Evolutionary conservation across 2,113 vertebrate genomes (phyloP).

Genomic region (Aix galericulata): DNA sequence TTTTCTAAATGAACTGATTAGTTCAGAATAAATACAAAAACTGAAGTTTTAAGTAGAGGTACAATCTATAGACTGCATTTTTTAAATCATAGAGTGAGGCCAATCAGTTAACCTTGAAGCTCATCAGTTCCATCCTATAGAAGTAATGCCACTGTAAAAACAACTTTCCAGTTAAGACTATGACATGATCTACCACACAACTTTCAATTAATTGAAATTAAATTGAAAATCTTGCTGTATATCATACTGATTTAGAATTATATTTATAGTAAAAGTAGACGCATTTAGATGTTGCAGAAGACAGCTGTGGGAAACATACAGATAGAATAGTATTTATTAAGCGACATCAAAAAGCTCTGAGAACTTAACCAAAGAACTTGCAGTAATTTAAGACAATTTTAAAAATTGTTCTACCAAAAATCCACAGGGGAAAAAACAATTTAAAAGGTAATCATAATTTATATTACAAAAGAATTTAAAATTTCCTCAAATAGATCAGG

Average conservation of each 20-base stretch:
- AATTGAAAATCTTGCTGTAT: constrained; percentile 27
- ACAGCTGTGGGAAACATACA: neutral
- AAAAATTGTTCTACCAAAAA: neutral
- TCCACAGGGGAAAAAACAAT: neutral
- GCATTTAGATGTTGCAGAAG: neutral
- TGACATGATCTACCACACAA: constrained; percentile 32
- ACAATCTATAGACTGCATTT: neutral
- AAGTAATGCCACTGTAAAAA: constrained; percentile 28
- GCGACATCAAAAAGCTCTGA: neutral
- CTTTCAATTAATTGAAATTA: constrained; percentile 56
- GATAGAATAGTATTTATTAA: neutral
- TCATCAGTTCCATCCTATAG: neutral
- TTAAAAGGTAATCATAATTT: neutral
- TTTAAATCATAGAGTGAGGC: constrained; percentile 29
- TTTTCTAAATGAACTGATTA: neutral
- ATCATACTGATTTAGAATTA: constrained; percentile 29
- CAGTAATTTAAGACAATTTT: neutral
- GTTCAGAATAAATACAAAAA: neutral
- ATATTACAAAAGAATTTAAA: neutral
- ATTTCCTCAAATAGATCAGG: neutral
- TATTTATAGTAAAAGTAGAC: constrained; percentile 15
- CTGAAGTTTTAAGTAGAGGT: neutral
- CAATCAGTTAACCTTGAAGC: constrained; percentile 5
- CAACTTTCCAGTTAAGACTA: constrained; percentile 46
- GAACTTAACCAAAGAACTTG: neutral